Base-by-base conservation (phyloP, 2,888 invertebrate species). In the Hyalella azteca region DNA sequence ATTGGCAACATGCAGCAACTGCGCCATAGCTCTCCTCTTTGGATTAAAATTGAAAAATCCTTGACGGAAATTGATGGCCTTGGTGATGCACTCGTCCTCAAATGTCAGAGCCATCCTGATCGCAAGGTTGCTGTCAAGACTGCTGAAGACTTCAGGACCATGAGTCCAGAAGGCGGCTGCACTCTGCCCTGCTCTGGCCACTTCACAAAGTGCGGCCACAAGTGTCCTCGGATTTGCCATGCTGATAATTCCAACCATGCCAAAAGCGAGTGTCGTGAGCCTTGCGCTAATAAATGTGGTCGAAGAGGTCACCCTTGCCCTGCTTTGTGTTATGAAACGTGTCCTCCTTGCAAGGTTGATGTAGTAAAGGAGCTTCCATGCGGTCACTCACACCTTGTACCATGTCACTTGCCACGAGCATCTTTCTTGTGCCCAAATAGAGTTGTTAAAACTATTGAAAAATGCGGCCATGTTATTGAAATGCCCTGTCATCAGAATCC, bases 1-100 rank as follows among this genome's bases (percentile, higher is more conserved):
- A 91, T 93, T 85, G 95, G 94, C 2, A 94, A 94, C 49, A 82
- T 82, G 76, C 59, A 78, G 9, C 50, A 80, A 1, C 75, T 81
- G 54, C 39, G 66, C 66, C 19, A 32, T 13, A 22, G 59, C 13
- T 19, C n/a, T 77, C 49, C 26, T 9, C 66, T 66, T 9, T 82
- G 82, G 82, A 48, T 49, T 40, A 80, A 80, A 13, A 79, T 82
- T n/a, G 60, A 54, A 19, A 29, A 48, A 29, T 78, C 66, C n/a
- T 77, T 83, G n/a, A 19, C 7, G 9, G 15, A 54, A 7, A 40
- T 39, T 15, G 79, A 49, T 3, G 11, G 41, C 19, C 19, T 83
- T 39, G 83, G 81, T 3, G 22, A 66, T 32, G 26, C 66, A 3
- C 40, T 83, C n/a, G 49, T 26, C 4, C 60, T 83, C 15, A 54